These are phyloP conservation scores for Escarpia spicata DNA, from an alignment of 2,888 invertebrate species.

Conservation along the genomic window DNA sequence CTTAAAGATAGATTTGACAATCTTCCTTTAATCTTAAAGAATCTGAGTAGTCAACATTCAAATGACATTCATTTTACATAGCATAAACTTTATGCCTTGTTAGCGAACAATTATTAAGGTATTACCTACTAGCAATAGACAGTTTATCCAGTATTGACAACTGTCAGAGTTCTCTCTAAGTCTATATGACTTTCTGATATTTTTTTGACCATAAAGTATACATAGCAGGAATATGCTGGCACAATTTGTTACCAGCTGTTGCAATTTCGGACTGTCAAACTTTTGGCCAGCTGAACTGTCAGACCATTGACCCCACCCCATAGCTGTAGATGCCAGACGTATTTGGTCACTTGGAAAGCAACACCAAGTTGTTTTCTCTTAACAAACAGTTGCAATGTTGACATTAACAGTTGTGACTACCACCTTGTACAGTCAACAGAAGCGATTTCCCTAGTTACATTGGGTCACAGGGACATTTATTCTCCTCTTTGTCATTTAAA, in stretches of 20 bases:
- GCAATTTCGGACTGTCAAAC: background rate
- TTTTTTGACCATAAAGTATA: background rate
- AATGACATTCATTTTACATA: too few species aligned
- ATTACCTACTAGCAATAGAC: too few species aligned
- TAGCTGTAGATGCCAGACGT: background rate
- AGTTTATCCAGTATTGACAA: too few species aligned
- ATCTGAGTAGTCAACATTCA: too few species aligned
- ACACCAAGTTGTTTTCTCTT: background rate
- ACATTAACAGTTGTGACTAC: background rate
- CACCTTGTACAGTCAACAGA: background rate
- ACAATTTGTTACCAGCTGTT: background rate
- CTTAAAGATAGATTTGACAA: too few species aligned
- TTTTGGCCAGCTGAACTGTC: background rate
- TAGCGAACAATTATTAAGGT: too few species aligned
- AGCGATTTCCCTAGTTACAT: background rate
- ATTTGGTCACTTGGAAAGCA: background rate
- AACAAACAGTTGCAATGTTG: background rate
- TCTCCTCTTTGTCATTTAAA: too few species aligned
- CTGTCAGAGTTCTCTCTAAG: background rate
- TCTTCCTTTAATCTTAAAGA: too few species aligned
- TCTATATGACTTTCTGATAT: background rate
- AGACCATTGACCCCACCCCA: background rate
- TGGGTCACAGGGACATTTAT: background rate
- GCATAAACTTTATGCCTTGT: too few species aligned
- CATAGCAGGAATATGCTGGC: background rate